phyloP scores from a whole-genome alignment of 2,797 vertebrate species.

The Mionectes olivaceus region DNA sequence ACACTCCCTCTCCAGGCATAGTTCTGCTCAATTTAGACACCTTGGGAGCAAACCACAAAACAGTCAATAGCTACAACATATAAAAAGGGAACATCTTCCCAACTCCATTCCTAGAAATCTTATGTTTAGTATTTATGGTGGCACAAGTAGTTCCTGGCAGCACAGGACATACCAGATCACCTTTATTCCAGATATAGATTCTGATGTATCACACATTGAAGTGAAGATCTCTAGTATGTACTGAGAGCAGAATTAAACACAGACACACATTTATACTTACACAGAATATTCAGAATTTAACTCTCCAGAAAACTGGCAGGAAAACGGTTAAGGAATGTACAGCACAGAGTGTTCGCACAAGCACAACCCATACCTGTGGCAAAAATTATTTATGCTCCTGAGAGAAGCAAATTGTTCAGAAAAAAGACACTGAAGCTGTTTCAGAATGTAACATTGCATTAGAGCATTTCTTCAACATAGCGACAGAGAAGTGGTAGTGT shows the following conservation, averaged over 20 bases:
- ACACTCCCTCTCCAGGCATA: too few relatives aligned
- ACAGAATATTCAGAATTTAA: not conserved
- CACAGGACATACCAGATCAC: not conserved
- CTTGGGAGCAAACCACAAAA: fast-evolving
- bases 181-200: not conserved
- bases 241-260: not conserved
- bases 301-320: not conserved
- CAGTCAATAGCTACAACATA: not conserved
- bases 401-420: not conserved
- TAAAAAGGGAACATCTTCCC: not conserved
- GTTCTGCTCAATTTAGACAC: not conserved
- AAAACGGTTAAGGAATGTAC: not conserved
- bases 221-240: not conserved
- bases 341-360: not conserved
- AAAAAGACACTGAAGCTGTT: not conserved
- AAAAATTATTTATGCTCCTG: not conserved
- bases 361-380: not conserved
- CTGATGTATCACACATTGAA: not conserved
- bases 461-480: not conserved
- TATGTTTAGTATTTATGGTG: not conserved
- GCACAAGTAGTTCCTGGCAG: not conserved
- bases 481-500: not conserved
- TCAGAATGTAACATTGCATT: not conserved
- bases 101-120: not conserved
- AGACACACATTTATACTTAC: not conserved